phyloP scores from a whole-genome alignment of 2,113 vertebrate genomes.

The Stomatorhinus ivindoensis region DNA sequence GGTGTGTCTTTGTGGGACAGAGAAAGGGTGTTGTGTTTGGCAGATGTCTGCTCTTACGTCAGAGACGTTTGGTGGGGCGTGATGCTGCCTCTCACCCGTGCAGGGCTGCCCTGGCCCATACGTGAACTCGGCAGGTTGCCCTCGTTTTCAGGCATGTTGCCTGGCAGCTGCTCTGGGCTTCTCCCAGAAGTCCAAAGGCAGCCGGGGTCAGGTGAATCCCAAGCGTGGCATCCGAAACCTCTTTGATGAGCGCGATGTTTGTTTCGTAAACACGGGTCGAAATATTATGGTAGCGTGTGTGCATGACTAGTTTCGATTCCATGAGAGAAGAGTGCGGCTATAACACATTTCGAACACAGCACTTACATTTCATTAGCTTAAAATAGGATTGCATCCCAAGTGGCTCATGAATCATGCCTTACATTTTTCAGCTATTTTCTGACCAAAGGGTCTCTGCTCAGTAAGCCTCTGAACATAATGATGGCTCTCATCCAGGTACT shows the following conservation, averaged over 20 bases:
- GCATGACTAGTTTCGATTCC: neutral
- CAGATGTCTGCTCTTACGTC: neutral
- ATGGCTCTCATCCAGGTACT: neutral
- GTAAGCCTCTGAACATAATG: neutral
- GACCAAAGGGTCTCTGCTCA: neutral
- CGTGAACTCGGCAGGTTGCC: neutral
- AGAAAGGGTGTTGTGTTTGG: neutral
- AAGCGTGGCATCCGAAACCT: neutral
- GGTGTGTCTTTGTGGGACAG: neutral
- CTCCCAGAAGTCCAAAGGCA: neutral
- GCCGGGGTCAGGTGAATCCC: neutral
- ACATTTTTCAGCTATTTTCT: neutral
- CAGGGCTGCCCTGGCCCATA: neutral
- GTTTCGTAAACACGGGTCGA: neutral
- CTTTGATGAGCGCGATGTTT: neutral
- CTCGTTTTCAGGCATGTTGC: neutral
- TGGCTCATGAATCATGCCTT: neutral
- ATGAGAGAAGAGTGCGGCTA: neutral
- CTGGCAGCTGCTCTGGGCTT: neutral
- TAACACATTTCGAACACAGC: neutral
- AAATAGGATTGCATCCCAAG: neutral
- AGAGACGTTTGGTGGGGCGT: neutral
- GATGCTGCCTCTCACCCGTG: too few species aligned
- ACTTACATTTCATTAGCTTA: neutral
- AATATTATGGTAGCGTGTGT: neutral